Base-by-base conservation (phyloP, 1,140 invertebrate genomes). In the Hormaphis cornu region DNA sequence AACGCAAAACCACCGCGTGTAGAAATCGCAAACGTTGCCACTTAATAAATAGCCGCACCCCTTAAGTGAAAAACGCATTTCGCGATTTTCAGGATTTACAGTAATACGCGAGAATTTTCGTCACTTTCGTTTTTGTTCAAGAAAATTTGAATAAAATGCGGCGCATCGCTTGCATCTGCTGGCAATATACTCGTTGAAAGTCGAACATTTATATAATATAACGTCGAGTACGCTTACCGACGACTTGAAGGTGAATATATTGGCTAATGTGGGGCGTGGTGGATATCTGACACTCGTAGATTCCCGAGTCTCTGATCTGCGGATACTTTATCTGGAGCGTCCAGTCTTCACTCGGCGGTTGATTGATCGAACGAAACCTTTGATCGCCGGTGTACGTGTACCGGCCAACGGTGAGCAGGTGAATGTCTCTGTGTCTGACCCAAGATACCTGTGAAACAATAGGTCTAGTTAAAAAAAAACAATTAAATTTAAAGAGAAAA, bases 331-430 rank as follows among this genome's bases (percentile, higher is more conserved):
- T 90, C 80, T 90, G 86, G 52, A 95, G 83, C 71, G 86, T 91
- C 91, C 91, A 95, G 79, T 94, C 91, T 77, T 93, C 89, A 18
- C 88, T 86, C 72, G 91, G 86, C 22, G 86, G 86, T 71, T 88
- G 83, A 78, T 93, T 89, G 73, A 93, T 88, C 28, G 89, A 88
- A 72, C 89, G 81, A 81, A 93, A 93, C 72, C 91, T 81, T 78
- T 93, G 90, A 79, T 95, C 92, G 72, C 88, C 91, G 35, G 92
- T 94, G 79, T 94, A 94, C 1, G 91, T 93, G 77, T 93, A 93
- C 42, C 87, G 82, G 5, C 91, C 91, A n/a, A 93, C 89, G 6
- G 91, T 93, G 69, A 95, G 82, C 73, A 93, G 80, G 76, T 93
- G 90, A 53, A 92, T 89, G 76, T 94, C 91, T 72, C 90, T 82